These are phyloP conservation scores for Gambelia wislizenii DNA, from an alignment of 2,797 vertebrate species.

Conservation along the genomic window DNA sequence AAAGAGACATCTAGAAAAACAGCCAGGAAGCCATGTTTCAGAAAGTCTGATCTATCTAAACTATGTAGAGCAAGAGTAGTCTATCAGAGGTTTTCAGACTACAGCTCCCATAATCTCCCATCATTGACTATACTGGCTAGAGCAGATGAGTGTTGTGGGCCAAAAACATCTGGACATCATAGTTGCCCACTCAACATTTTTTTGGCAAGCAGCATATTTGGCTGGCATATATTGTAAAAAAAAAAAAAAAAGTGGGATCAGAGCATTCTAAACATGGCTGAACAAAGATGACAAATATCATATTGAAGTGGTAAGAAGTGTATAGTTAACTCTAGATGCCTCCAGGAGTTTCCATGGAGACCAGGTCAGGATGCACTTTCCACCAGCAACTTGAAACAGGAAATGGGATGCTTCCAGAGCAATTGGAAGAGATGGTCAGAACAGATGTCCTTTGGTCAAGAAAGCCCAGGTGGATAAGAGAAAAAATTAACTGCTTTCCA, in stretches of 20 bases:
- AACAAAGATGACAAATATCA: constrained; percentile 13
- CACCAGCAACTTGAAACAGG: constrained; percentile 42
- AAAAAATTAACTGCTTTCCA: constrained; percentile 9
- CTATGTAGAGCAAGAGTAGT: constrained; percentile 14
- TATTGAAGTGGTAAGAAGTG: constrained; percentile 50
- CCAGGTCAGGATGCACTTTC: constrained; percentile 41
- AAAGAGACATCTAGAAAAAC: background rate
- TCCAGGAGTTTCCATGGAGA: constrained; percentile 42
- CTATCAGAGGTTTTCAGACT: too few relatives aligned
- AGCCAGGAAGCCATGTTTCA: constrained; percentile 21
- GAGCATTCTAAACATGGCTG: background rate
- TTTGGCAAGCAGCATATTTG: background rate
- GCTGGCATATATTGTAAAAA: constrained; percentile 6
- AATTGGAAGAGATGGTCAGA: background rate
- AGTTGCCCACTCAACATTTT: too few relatives aligned
- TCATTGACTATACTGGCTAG: too few relatives aligned
- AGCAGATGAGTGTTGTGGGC: too few relatives aligned
- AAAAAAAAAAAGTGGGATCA: constrained; percentile 13
- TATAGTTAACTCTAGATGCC: constrained; percentile 37
- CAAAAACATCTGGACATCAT: too few relatives aligned
- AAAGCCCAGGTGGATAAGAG: constrained; percentile 17
- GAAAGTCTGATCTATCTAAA: constrained; percentile 38
- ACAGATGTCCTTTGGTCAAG: constrained; percentile 10
- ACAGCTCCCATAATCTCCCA: too few relatives aligned
- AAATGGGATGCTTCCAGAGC: constrained; percentile 4